A percentile compares a stretch with the other conserved stretches of the same genome.
Evolutionary conservation across 2,888 invertebrate genomes (phyloP).

Genomic region (Capitulum mitella): DNA sequence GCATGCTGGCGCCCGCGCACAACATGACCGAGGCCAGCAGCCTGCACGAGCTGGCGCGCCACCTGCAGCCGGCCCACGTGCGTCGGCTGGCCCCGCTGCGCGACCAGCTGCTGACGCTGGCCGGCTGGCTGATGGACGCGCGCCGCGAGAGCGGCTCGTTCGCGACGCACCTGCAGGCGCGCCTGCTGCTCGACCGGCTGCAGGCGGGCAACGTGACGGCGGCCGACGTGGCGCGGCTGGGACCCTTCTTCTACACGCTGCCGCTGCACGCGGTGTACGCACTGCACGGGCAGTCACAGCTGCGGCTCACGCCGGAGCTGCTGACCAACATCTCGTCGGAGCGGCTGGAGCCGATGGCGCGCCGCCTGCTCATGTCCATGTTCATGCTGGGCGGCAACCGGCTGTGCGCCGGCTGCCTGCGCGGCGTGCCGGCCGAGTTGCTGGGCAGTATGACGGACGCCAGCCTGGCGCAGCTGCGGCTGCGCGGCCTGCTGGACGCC

Average conservation of each 20-base stretch:
- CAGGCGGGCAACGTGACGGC: not conserved
- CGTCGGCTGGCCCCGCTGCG: not conserved
- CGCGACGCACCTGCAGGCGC: constrained; percentile 13
- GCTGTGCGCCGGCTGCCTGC: not conserved
- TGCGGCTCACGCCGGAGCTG: not conserved
- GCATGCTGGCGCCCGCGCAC: not conserved
- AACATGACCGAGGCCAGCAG: not conserved
- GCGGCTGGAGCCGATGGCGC: constrained; percentile 9
- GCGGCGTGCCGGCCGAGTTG: not conserved
- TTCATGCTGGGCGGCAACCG: not conserved
- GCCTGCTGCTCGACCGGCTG: not conserved
- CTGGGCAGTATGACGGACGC: constrained; percentile 16
- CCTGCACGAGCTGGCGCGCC: constrained; percentile 13
- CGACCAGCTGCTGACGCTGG: not conserved
- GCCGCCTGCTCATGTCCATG: not conserved
- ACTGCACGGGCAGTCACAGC: not conserved
- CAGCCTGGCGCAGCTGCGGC: not conserved
- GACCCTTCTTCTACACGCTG: constrained; percentile 15
- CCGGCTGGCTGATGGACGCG: constrained; percentile 7
- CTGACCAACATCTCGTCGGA: not conserved
- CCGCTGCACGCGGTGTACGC: not conserved
- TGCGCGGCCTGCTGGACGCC: not conserved
- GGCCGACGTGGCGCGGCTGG: not conserved
- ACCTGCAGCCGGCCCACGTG: constrained; percentile 20
- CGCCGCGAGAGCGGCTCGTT: constrained; percentile 16